Base-by-base conservation (phyloP, 2,113 vertebrate genomes). In the Potamarius usumacintae region DNA sequence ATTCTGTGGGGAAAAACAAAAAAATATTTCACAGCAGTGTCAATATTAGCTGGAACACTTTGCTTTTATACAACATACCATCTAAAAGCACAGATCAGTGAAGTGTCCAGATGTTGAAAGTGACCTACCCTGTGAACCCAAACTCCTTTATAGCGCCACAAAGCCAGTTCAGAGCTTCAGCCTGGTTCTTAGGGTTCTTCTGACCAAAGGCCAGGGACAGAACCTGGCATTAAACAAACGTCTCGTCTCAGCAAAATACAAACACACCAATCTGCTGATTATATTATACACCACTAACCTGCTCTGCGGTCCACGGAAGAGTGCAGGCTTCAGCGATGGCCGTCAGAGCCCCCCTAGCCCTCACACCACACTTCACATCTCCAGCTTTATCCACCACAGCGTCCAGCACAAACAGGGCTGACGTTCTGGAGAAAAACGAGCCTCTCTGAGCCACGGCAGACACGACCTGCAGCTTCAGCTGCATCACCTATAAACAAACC, bases 151-250 rank as follows among this genome's bases (percentile, higher is more conserved):
- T 99, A 55, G 98, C 97, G 92, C 97, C 97, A 82, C 97, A 95
- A 72, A 99, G 93, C 98, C 98, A 99, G 91, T 97, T 99, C 78
- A 99, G 94, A 12, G 97, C 94, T 95, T 99, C 98, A 7, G 98
- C 98, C 74, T 99, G 98, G 92, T 98, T 99, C 94, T 99, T 99
- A 52, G 98, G 98, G 92, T 99, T 99, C 94, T 99, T 99, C 92
- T 99, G 98, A 81, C 96, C 94, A 90, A 99, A 99, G 0, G 96
- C 97, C 91, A 96, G 92, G 0, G 97, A 97, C 84, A 99, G 96
- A 86, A 98, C 96, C 98, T 99, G 86, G 27, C 62, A 52, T 79
- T 22, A 48, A 58, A 5, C 0, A 60, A 50, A 63, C 18, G 55
- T 18, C 7, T 48, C 9, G 14, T 69, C 14, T 34, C 5, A 27